Evolutionary conservation across 2,888 invertebrate genomes (phyloP).

Genomic region (Notodonta dromedarius): DNA sequence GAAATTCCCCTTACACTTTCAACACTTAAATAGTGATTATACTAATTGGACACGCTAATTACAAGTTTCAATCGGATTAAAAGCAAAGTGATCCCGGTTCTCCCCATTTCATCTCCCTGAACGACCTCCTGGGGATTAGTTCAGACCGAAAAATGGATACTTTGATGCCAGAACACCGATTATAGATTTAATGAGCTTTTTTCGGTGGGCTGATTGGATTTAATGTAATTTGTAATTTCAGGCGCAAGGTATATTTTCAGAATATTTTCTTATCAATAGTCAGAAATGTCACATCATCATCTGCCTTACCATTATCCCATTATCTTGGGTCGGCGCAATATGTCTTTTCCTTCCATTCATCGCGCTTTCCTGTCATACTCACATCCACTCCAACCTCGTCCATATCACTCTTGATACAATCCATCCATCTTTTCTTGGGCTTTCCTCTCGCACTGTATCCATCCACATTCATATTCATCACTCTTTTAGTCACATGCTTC

Average conservation of each 20-base stretch:
- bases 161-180: slow-evolving; percentile 3
- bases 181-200: slow-evolving; percentile 2
- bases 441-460: no score
- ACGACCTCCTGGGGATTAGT: slow-evolving; percentile 21
- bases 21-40: slow-evolving; percentile 46
- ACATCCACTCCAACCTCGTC: no score
- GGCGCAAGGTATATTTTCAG: neutral
- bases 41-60: slow-evolving; percentile 60
- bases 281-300: no score
- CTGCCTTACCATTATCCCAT: no score
- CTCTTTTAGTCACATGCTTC: no score
- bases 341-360: no score
- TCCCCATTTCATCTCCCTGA: slow-evolving; percentile 34
- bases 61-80: slow-evolving; percentile 49
- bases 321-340: no score
- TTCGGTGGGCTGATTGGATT: neutral
- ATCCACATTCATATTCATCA: no score
- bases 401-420: no score
- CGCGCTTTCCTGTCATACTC: no score
- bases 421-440: no score
- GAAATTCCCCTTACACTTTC: neutral
- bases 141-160: slow-evolving; percentile 4
- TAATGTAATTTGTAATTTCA: neutral
- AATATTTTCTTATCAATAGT: no score
- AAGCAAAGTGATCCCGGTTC: slow-evolving; percentile 42